Conservation (phyloP, 2,888 invertebrate genomes). For the Drosophila kanekoi region DNA sequence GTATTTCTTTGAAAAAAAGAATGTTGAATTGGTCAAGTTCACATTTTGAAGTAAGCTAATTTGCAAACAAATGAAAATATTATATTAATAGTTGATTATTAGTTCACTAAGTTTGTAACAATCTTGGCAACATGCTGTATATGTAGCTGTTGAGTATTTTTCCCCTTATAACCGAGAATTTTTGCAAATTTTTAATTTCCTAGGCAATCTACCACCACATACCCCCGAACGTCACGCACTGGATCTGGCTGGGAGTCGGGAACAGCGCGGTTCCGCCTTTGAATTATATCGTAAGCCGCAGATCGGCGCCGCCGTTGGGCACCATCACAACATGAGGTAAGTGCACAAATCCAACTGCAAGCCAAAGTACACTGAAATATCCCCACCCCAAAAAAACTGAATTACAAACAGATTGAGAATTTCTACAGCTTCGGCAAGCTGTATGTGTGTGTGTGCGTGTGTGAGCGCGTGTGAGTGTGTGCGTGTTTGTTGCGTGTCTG, state of each 20-base stretch:
- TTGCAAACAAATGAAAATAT: too few relatives aligned
- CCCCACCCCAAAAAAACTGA: slow-evolving; percentile 20
- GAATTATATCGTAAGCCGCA: slow-evolving; percentile 96
- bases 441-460: slow-evolving; percentile 12
- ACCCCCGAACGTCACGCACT: slow-evolving; percentile 84
- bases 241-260: slow-evolving; percentile 93
- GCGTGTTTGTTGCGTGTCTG: slow-evolving; percentile 15
- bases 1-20: too few relatives aligned
- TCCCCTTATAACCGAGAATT: too few relatives aligned
- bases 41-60: too few relatives aligned
- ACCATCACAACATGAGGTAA: slow-evolving; percentile 93
- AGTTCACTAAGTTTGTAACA: too few relatives aligned
- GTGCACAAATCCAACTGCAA: slow-evolving; percentile 42
- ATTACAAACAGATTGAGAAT: slow-evolving; percentile 28
- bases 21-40: too few relatives aligned
- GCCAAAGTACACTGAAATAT: slow-evolving; percentile 3
- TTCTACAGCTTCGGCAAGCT: slow-evolving; percentile 13
- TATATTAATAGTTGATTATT: too few relatives aligned
- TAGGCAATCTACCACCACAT: slow-evolving; percentile 84
- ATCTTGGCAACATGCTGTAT: too few relatives aligned
- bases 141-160: too few relatives aligned
- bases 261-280: slow-evolving; percentile 97
- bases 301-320: slow-evolving; percentile 85
- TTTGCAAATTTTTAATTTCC: too few relatives aligned
- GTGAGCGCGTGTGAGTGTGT: background rate